phyloP scores from a whole-genome alignment of 2,888 invertebrate species.

The Pristionchus entomophagus region DNA sequence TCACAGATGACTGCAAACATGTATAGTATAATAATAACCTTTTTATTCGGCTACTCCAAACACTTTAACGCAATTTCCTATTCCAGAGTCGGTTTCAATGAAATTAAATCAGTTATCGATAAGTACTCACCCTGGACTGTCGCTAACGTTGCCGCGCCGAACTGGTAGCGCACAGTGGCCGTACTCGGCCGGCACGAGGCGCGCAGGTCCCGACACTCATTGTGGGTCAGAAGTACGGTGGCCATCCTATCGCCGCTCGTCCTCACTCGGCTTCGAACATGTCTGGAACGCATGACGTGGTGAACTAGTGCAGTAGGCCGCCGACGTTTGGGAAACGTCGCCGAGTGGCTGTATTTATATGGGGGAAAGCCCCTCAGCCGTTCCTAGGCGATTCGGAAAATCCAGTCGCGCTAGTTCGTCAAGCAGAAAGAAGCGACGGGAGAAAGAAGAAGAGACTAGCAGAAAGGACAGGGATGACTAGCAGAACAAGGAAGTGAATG shows the following conservation, averaged over 20 bases:
- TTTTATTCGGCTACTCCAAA: too few species aligned
- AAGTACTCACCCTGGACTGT: conserved; percentile 29
- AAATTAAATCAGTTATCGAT: not conserved
- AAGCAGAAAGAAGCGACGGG: not conserved
- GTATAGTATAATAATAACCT: too few species aligned
- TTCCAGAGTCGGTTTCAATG: too few species aligned
- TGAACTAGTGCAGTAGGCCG: conserved; percentile 5
- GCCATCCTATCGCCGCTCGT: conserved; percentile 56
- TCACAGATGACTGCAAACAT: too few species aligned
- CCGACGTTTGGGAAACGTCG: conserved; percentile 27
- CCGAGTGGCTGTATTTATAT: not conserved
- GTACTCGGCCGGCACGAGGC: conserved; percentile 49
- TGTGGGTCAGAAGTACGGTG: conserved; percentile 58
- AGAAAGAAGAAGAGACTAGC: conserved; percentile 7
- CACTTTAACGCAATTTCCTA: too few species aligned
- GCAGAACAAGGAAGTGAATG: not conserved
- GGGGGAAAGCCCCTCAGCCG: not conserved
- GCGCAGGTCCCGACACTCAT: conserved; percentile 57
- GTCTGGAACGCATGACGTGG: conserved; percentile 34
- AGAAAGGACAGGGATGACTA: not conserved
- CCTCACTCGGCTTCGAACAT: not conserved
- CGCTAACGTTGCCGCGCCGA: conserved; percentile 11
- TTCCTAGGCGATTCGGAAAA: conserved; percentile 12
- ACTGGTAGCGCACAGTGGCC: conserved; percentile 14
- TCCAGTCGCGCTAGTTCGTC: not conserved